Percentiles rank a stretch among this genome's conserved stretches.
Evolutionary conservation across 2,797 vertebrate species (phyloP).

Genomic region (Pterois miles): DNA sequence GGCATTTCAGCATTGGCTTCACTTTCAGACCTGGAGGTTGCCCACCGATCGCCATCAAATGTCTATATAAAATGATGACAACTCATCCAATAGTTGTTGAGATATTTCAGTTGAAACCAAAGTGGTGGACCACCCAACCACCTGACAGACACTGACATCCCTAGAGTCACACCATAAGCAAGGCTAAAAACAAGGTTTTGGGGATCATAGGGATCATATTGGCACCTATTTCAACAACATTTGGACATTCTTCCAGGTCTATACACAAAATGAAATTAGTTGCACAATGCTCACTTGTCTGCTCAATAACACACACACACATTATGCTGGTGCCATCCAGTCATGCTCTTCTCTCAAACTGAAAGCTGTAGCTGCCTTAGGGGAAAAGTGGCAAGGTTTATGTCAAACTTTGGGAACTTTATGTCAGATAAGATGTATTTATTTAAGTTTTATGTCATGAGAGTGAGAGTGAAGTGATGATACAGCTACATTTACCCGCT

Average conservation of each 20-base stretch:
- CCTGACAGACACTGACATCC: too few species aligned
- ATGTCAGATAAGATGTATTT: neutral
- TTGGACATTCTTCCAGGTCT: neutral
- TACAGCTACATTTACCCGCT: constrained; percentile 2
- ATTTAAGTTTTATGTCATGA: neutral
- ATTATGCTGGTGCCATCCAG: neutral
- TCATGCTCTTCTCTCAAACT: constrained; percentile 4
- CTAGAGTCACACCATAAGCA: neutral
- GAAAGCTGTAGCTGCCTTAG: neutral
- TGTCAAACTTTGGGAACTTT: neutral
- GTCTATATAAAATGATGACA: too few species aligned
- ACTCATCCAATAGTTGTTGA: neutral
- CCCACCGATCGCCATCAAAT: too few species aligned
- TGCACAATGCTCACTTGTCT: neutral
- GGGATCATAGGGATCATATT: neutral
- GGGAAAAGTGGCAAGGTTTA: neutral
- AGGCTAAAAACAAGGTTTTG: neutral
- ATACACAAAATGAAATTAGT: neutral
- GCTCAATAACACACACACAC: neutral
- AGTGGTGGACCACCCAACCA: too few species aligned
- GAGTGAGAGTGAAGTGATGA: constrained; percentile 3
- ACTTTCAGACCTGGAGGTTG: too few species aligned
- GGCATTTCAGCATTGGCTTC: too few species aligned
- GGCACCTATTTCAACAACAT: neutral
- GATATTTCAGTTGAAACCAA: neutral